Percentiles rank a stretch among this genome's conserved stretches.
Conservation (phyloP, 2,113 vertebrate genomes). For the Carettochelys insculpta region DNA sequence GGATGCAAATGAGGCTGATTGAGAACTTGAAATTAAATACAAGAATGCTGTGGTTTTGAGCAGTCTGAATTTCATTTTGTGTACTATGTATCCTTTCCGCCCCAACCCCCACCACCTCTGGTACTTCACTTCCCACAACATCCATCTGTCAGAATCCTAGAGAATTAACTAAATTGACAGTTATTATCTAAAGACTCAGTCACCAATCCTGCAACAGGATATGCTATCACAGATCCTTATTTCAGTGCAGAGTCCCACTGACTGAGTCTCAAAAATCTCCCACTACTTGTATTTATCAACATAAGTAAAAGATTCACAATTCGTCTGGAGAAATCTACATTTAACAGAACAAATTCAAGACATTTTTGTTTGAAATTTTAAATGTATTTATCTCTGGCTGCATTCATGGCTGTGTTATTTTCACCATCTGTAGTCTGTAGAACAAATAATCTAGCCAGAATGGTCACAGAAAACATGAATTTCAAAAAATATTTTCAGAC, state of each 20-base stretch:
- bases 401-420: neutral
- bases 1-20: neutral
- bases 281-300: neutral
- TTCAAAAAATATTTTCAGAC: neutral
- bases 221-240: neutral
- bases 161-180: conserved; percentile 53
- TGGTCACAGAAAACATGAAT: neutral
- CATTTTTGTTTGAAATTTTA: too few relatives aligned
- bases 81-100: neutral
- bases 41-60: neutral
- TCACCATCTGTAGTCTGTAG: neutral
- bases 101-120: too few relatives aligned
- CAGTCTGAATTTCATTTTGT: neutral
- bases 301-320: neutral
- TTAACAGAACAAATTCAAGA: neutral
- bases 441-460: neutral
- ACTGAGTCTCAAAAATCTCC: neutral
- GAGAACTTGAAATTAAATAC: neutral
- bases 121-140: conserved; percentile 53
- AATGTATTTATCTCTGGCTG: neutral
- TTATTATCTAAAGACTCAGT: conserved; percentile 49
- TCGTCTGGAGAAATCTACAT: neutral
- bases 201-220: neutral
- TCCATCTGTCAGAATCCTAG: conserved; percentile 60
- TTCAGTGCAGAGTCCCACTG: neutral